Base-by-base conservation (phyloP, 1,140 invertebrate genomes). In the Drosophila quadrilineata region DNA sequence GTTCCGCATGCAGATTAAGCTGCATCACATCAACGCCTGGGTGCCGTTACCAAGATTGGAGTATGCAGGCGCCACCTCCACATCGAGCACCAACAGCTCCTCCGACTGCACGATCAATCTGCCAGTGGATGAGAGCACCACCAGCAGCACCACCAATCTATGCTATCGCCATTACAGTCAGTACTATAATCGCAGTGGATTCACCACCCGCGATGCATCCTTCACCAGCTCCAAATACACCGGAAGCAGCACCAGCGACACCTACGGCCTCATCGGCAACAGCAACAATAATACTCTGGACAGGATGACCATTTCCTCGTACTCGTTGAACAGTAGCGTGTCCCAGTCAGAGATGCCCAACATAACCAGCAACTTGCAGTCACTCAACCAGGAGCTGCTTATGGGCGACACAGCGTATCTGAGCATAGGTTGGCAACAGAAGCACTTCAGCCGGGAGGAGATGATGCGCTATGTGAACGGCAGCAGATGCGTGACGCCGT, bases 1-100 rank as follows among this genome's bases (percentile, higher is more conserved):
- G 50, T 90, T 92, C 3, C 90, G 90, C 70, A 54, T 92, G 59
- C 90, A 72, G 8, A 26, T 89, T 19, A 71, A 70, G 21, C 48
- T 89, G 19, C 56, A 73, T 1, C 71, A 80, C 31, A 69, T 89
- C 1, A 82, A 80, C 52, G 80, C 82, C 5, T 71, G 88, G 75
- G 57, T 89, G 26, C 84, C 75, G 2, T 64, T 89, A 29, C 88
- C 86, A 3, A 88, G 73, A 28, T 88, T 88, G 17, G 71, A 89
- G 31, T 69, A 75, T 10, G 8, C 31, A 0, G 77, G 77, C 36
- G 70, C 70, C n/a, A 43, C 31, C 19, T 9, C 14, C 0, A 52
- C 19, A 22, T 16, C n/a, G 3, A 40, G 28, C 14, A n/a, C 6
- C 10, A n/a, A 4, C 21, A 29, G 28, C 6, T 8, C 10, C 19